Conservation (phyloP, 2,113 vertebrate species). For the Cricetomys ansorgei region DNA sequence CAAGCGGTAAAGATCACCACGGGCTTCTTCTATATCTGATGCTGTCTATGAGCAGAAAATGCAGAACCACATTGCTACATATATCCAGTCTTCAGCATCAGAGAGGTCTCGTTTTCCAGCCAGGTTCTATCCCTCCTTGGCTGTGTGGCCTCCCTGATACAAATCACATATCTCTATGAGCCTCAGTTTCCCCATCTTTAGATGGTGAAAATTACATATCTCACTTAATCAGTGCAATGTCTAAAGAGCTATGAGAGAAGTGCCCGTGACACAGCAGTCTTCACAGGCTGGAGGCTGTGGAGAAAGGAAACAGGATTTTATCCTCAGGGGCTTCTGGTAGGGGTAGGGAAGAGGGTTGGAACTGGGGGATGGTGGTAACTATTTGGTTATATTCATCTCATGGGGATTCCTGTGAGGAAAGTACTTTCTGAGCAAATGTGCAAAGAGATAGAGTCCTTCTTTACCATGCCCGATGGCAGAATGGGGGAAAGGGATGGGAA, state of each 20-base stretch:
- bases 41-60: not conserved
- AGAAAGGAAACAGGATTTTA: not conserved
- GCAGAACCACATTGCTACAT: not conserved
- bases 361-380: not conserved
- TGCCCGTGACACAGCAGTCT: not conserved
- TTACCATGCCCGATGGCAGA: not conserved
- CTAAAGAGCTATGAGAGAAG: not conserved
- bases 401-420: conserved; percentile 9
- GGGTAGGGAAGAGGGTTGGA: not conserved
- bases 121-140: not conserved
- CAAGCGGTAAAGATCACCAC: not conserved
- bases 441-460: not conserved
- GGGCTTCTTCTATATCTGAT: not conserved
- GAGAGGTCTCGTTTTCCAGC: not conserved
- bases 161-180: not conserved
- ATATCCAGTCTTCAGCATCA: not conserved
- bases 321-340: not conserved
- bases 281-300: not conserved
- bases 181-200: not conserved
- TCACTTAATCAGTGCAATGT: accelerated
- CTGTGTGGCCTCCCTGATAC: not conserved
- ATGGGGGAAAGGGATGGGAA: not conserved
- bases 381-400: not conserved
- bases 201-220: too few relatives aligned
- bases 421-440: not conserved